These are phyloP conservation scores for Heliconius melpomene DNA, from an alignment of 1,140 invertebrate genomes.

Conservation along the genomic window DNA sequence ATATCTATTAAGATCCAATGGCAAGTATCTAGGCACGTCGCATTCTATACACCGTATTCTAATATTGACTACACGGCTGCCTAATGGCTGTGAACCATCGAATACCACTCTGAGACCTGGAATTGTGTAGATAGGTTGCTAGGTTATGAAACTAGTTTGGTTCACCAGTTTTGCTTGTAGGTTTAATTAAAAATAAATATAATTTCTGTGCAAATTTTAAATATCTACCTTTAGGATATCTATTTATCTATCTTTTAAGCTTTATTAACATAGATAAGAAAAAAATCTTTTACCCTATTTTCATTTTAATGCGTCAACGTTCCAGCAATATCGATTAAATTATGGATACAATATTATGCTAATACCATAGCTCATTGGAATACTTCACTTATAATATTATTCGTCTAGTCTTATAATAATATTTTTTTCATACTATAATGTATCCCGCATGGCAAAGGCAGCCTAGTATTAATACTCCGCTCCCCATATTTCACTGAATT, in stretches of 20 bases:
- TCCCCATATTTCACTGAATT: no score
- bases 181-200: background rate
- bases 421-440: background rate
- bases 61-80: slow-evolving; percentile 82
- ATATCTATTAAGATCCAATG: slow-evolving; percentile 74
- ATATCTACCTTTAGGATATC: no score
- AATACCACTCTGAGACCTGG: slow-evolving; percentile 73
- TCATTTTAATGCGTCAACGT: background rate
- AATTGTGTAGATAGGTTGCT: slow-evolving; percentile 19
- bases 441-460: no score
- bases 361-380: slow-evolving; percentile 14
- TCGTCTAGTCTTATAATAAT: background rate
- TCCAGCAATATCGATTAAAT: slow-evolving; percentile 25
- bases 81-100: slow-evolving; percentile 79
- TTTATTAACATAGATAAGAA: background rate
- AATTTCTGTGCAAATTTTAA: no score
- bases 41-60: slow-evolving; percentile 85
- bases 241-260: no score
- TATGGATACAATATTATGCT: slow-evolving; percentile 32
- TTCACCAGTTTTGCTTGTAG: background rate
- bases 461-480: no score
- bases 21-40: slow-evolving; percentile 83
- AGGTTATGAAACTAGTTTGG: background rate
- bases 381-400: slow-evolving; percentile 21
- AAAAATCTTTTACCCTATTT: background rate